Evolutionary conservation across 2,888 invertebrate genomes (phyloP), one percentile per base, ranked within the genome.

Genomic region (Habroteleia sp.): DNA sequence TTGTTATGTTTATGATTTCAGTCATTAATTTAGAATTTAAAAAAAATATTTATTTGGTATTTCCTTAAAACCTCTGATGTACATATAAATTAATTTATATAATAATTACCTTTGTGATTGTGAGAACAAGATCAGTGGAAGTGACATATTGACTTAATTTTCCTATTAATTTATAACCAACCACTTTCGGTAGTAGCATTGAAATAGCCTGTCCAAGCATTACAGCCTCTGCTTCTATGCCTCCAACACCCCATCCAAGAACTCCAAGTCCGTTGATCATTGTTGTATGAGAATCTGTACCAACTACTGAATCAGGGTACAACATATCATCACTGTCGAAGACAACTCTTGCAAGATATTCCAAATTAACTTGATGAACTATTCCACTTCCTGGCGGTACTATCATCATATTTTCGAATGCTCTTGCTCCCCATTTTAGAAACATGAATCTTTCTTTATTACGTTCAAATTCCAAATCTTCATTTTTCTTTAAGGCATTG

Each of bases 301-400:
- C 99, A 31, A 99, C 98, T 75, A 97, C 93, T 5, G 95, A 95
- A 89, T 98, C 97, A 0, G 97, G 97, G 84, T 96, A 94, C 0
- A 97, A 89, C 0, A 93, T 82, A 44, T 90, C 90, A 8, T 91
- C 89, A 0, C 90, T 91, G 5, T 92, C 91, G 86, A 98, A 98
- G 25, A 98, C 97, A 7, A 98, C 97, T 63, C 96, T 90, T 0
- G 96, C 96, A 44, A 99, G 89, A 86, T 97, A 98, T 88, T 98
- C 98, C 85, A 99, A 90, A 89, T 99, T 99, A 0, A 99, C 98
- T 91, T 99, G 99, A 42, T 79, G 80, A 0, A 98, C 97, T 74
- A 99, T 99, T 2, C 99, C 99, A 44, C 97, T 97, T 0, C 99
- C 99, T 0, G 99, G 99, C 0, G 99, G 99, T 0, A 99, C 97